Evolutionary conservation across 2,888 invertebrate genomes (phyloP), one percentile per base, ranked within the genome.

Genomic region (Epirrhoe tristata): DNA sequence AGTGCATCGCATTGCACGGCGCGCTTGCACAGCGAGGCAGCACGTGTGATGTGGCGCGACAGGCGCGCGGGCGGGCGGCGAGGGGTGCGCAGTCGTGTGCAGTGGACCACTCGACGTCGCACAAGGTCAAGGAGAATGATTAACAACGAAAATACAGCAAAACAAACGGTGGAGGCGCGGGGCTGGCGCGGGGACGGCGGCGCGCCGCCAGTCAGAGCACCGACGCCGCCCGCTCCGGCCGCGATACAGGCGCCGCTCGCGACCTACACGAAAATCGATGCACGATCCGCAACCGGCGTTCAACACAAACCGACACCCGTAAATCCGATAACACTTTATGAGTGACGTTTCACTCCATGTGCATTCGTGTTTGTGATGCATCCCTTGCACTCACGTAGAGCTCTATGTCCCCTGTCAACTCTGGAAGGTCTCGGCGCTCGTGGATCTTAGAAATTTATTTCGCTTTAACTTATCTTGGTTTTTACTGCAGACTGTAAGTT

Each of bases 91-190:
- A 90, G 86, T 91, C 90, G 90, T 91, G 92, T 92, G 91, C 91
- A 93, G 92, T 91, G 91, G 93, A 91, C 93, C 93, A 93, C 92
- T 93, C 90, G 85, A 86, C 93, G 90, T 90, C 91, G 93, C 91
- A 91, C 92, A 92, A 93, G 92, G 93, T 93, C 93, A 93, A 93
- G 93, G 94, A 93, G 94, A 93, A 94, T 94, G 93, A 94, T 94
- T 94, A 94, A 93, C 92, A 91, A 91, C 91, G 91, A 93, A 93
- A 93, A 92, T 93, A 93, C 93, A 92, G 91, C 92, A 92, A 93
- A 93, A 93, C 92, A 91, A 91, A 91, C 89, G 90, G 86, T 87
- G 88, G 85, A 83, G 85, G 86, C 81, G 90, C 84, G 89, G 87
- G 87, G 87, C 79, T 77, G 75, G 83, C 74, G 86, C 81, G 87